Conservation (phyloP, 2,113 vertebrate genomes). For the Oryzias celebensis region DNA sequence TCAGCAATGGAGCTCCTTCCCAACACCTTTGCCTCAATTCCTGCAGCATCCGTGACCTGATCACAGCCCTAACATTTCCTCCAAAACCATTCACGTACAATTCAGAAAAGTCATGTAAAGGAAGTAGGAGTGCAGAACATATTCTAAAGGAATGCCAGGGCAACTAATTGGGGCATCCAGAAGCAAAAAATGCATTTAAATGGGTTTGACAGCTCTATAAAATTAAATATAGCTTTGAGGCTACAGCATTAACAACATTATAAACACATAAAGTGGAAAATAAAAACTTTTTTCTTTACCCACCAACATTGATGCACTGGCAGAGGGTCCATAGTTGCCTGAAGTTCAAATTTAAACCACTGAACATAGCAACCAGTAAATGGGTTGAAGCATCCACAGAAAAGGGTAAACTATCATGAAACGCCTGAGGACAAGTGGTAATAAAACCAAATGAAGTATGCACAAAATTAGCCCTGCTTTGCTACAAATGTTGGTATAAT, state of each 20-base stretch:
- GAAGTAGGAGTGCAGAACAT: conserved; percentile 10
- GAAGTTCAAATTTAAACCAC: conserved; percentile 47
- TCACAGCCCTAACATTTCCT: conserved; percentile 44
- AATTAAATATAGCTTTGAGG: conserved; percentile 34
- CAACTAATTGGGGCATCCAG: background rate
- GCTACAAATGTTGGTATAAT: conserved; percentile 61
- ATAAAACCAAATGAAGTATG: conserved; percentile 71
- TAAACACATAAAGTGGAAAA: conserved; percentile 28
- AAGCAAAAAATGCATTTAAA: background rate
- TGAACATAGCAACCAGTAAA: conserved; percentile 53
- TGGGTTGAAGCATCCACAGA: conserved; percentile 51
- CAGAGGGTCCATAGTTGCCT: conserved; percentile 27
- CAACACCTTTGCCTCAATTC: conserved; percentile 57
- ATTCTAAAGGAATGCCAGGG: background rate
- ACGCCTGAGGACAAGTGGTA: conserved; percentile 50
- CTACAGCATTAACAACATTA: conserved; percentile 34
- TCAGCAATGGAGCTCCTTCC: conserved; percentile 38
- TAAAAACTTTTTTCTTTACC: conserved; percentile 38
- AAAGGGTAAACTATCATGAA: conserved; percentile 55
- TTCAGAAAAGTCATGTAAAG: background rate
- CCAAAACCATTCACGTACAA: conserved; percentile 40
- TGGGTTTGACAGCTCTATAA: conserved; percentile 18
- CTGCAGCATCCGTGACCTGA: conserved; percentile 46
- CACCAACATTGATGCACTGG: conserved; percentile 52
- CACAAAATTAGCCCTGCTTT: conserved; percentile 60